Evolutionary conservation across 2,888 invertebrate species (phyloP).

Genomic region (Drosophila sordidula): DNA sequence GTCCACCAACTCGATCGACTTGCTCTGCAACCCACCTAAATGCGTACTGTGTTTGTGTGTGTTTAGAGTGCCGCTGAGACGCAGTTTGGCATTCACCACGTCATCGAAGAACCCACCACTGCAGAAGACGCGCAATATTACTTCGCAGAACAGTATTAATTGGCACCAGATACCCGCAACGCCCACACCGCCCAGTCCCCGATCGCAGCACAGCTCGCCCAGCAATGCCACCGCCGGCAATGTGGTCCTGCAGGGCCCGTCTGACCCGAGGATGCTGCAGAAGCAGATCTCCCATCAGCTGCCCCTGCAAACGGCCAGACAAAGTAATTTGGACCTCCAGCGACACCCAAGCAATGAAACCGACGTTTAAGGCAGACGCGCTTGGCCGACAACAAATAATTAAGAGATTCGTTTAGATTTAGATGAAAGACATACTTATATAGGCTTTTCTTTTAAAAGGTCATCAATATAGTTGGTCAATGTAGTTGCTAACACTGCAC

Average conservation of each 20-base stretch:
- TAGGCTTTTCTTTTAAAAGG: slow-evolving; percentile 1
- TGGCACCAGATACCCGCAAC: slow-evolving; percentile 84
- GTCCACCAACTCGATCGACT: slow-evolving; percentile 21
- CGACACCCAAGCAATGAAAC: slow-evolving; percentile 81
- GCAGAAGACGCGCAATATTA: slow-evolving; percentile 91
- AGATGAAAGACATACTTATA: neutral
- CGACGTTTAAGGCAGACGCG: slow-evolving; percentile 80
- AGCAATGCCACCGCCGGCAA: slow-evolving; percentile 15
- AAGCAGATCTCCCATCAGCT: slow-evolving; percentile 65
- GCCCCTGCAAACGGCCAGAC: slow-evolving; percentile 59
- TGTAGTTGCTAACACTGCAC: slow-evolving; percentile 46
- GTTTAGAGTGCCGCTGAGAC: slow-evolving; percentile 87
- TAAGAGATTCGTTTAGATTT: slow-evolving; percentile 5
- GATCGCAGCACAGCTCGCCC: slow-evolving; percentile 66
- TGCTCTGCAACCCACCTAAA: slow-evolving; percentile 23
- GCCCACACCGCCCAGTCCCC: slow-evolving; percentile 79
- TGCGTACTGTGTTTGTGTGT: slow-evolving; percentile 54
- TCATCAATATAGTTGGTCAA: slow-evolving; percentile 10
- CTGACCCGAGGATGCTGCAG: slow-evolving; percentile 40
- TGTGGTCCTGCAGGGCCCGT: slow-evolving; percentile 40
- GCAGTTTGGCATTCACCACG: slow-evolving; percentile 90
- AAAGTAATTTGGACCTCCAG: slow-evolving; percentile 55
- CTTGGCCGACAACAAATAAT: slow-evolving; percentile 4
- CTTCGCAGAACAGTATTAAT: slow-evolving; percentile 86
- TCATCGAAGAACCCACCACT: slow-evolving; percentile 92